phyloP scores from a whole-genome alignment of 2,113 vertebrate species.

The Taxidea taxus region DNA sequence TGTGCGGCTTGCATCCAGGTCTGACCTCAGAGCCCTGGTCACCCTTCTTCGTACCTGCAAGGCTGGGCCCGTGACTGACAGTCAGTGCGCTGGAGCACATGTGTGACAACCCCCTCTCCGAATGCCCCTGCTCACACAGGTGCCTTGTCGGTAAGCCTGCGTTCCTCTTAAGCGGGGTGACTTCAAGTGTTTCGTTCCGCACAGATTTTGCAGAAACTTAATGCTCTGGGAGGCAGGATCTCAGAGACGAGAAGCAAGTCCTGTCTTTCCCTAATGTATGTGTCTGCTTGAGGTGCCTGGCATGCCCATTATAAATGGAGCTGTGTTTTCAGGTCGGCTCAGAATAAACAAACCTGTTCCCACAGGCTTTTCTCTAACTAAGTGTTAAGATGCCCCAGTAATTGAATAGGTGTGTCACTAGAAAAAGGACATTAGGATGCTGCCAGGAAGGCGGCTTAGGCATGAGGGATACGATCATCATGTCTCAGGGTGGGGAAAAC shows the following conservation, averaged over 20 bases:
- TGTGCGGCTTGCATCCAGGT: neutral
- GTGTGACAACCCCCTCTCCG: too few relatives aligned
- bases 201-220: neutral
- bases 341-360: constrained; percentile 24
- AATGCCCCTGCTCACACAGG: accelerated
- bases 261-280: neutral
- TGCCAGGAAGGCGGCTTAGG: neutral
- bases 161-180: accelerated
- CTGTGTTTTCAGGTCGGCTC: neutral
- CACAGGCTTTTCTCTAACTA: neutral
- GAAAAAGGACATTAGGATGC: neutral
- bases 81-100: neutral
- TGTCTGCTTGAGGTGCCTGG: neutral
- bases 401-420: neutral
- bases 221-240: neutral
- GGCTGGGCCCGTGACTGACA: too few relatives aligned
- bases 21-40: neutral
- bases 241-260: neutral
- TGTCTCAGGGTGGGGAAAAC: neutral
- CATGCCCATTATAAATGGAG: neutral
- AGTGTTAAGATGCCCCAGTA: neutral
- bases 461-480: neutral
- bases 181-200: neutral
- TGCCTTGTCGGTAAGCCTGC: neutral
- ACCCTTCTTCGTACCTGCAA: accelerated